A percentile compares a stretch with the other conserved stretches of the same genome.
phyloP scores from a whole-genome alignment of 1,140 invertebrate species.

The Hydropsyche tenuis region DNA sequence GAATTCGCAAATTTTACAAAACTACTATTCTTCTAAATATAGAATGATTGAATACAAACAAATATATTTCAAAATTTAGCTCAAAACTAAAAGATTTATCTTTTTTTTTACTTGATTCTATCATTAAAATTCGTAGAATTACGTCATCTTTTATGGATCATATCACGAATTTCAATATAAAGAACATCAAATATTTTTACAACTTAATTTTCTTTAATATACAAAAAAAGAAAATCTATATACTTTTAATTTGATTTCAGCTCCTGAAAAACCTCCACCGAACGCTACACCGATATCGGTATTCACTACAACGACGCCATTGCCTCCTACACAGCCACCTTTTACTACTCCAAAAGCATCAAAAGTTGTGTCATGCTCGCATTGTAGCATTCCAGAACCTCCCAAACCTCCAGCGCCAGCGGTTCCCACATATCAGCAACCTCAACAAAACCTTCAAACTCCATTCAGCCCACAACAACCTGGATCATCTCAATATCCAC shows the following conservation, averaged over 20 bases:
- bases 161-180: no score
- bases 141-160: no score
- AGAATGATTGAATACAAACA: background rate
- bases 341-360: constrained; percentile 41
- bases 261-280: constrained; percentile 50
- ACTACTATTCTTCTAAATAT: constrained; percentile 12
- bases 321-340: constrained; percentile 44
- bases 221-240: no score
- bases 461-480: constrained; percentile 26
- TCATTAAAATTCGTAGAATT: no score
- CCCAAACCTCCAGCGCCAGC: background rate
- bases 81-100: background rate
- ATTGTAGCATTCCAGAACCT: constrained; percentile 56
- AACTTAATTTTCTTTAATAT: background rate
- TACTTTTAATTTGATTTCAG: constrained; percentile 48
- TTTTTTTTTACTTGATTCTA: no score
- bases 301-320: constrained; percentile 50
- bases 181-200: background rate
- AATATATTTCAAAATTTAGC: background rate
- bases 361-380: constrained; percentile 56
- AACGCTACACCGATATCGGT: constrained; percentile 53
- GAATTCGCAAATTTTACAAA: background rate
- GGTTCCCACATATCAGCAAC: background rate
- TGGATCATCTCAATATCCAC: background rate
- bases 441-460: background rate